Conservation (phyloP, 2,113 vertebrate species). For the Eleginops maclovinus region DNA sequence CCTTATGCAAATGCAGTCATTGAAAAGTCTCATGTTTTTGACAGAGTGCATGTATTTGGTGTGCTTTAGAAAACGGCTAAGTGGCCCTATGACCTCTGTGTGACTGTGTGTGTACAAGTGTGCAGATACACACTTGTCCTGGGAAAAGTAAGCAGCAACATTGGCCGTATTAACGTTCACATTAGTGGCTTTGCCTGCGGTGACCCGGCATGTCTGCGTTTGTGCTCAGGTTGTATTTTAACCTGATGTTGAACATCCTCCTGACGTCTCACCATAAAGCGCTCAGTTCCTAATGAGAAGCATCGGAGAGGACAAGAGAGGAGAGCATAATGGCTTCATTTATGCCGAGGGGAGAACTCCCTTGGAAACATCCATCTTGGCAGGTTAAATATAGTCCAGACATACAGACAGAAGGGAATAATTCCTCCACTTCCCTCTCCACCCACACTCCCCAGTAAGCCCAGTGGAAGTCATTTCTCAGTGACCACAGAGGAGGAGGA, state of each 20-base stretch:
- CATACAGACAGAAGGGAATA: constrained; percentile 72
- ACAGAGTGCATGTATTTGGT: constrained; percentile 11
- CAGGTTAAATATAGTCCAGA: constrained; percentile 78
- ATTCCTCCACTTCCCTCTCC: constrained; percentile 74
- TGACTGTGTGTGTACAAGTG: not conserved
- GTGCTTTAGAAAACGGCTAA: not conserved
- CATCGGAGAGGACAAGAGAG: constrained; percentile 33
- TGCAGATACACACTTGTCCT: constrained; percentile 3
- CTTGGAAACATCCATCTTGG: constrained; percentile 71
- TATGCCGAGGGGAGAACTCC: constrained; percentile 59
- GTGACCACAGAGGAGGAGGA: constrained; percentile 72
- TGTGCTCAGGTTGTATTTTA: constrained; percentile 61
- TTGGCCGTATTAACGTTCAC: constrained; percentile 14
- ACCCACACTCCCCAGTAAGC: constrained; percentile 72
- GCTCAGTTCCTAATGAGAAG: constrained; percentile 40
- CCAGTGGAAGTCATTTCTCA: constrained; percentile 79
- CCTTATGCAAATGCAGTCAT: too few species aligned
- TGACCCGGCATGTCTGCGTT: constrained; percentile 51
- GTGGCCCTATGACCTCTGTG: not conserved
- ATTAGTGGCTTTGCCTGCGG: constrained; percentile 28
- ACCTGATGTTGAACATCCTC: constrained; percentile 45
- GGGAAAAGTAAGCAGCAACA: constrained; percentile 22
- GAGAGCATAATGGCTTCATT: constrained; percentile 72
- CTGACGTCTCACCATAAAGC: constrained; percentile 52
- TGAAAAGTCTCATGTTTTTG: not conserved